Evolutionary conservation across 1,140 invertebrate genomes (phyloP), one percentile per base, ranked within the genome.

Genomic region (Musca domestica): DNA sequence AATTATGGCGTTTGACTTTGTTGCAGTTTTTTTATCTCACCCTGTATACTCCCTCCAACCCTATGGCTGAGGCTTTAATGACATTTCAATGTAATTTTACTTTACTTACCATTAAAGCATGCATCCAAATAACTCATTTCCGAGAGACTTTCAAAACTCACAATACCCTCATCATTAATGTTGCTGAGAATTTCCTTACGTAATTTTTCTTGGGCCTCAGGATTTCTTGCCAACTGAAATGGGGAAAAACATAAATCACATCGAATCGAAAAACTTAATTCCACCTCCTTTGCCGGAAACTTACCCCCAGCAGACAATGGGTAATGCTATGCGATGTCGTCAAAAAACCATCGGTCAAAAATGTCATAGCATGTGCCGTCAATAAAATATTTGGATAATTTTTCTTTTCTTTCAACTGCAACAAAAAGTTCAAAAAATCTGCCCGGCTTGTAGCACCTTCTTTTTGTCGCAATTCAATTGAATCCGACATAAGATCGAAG

Each of bases 111-210:
- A 61, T 48, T 25, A 51, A 68, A 9, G 63, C 52, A 56, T 71
- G 67, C 1, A 66, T 52, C 58, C 84, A 82, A 66, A 85, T n/a
- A 46, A 2, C 34, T 41, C 34, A 17, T 66, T 19, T 2, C 75
- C 48, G 51, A 72, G 54, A 0, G 70, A 67, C 1, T 72, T 64
- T 2, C 91, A 66, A 58, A 77, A 74, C 20, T 74, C 65, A 0
- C 76, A 15, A 67, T 4, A 7, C 14, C 34, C 20, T 14, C 15
- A 17, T 3, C n/a, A n/a, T n/a, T n/a, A n/a, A n/a, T n/a, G n/a
- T n/a, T n/a, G n/a, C 58, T 10, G 78, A 63, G 14, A 66, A 67
- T 52, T 76, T 41, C 27, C 76, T 74, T 0, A 9, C 49, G 0
- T 72, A 7, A 9, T n/a, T 1, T 64, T 79, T 10, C 0, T 74